phyloP scores from a whole-genome alignment of 2,113 vertebrate genomes.

The Sturnira hondurensis region DNA sequence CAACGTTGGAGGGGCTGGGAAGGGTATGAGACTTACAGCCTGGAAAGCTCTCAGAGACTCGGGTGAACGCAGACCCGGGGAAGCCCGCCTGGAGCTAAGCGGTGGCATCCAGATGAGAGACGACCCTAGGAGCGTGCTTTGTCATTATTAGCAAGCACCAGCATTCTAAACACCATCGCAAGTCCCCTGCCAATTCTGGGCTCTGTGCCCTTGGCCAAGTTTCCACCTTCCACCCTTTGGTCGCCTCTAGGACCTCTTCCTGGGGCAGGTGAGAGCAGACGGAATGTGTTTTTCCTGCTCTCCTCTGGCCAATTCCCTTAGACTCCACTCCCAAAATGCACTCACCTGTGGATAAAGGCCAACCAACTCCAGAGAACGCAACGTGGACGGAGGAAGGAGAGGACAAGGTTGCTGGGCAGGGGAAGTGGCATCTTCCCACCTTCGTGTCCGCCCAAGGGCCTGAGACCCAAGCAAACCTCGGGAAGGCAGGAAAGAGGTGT shows the following conservation, averaged over 20 bases:
- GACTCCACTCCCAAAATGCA: not conserved
- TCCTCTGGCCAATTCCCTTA: not conserved
- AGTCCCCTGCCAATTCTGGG: not conserved
- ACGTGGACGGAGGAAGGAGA: not conserved
- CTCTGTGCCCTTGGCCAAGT: not conserved
- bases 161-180: not conserved
- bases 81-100: not conserved
- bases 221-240: not conserved
- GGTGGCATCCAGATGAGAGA: not conserved
- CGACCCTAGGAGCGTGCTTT: not conserved
- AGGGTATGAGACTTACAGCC: not conserved
- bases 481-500: not conserved
- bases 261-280: not conserved
- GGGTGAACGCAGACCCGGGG: not conserved
- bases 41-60: not conserved
- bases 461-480: not conserved
- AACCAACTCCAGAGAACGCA: fast-evolving
- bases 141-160: not conserved
- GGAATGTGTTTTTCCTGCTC: not conserved
- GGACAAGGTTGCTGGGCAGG: not conserved
- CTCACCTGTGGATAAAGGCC: not conserved
- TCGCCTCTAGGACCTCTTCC: not conserved
- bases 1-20: not conserved
- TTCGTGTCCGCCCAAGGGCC: not conserved
- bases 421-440: not conserved